Evolutionary conservation across 2,113 vertebrate genomes (phyloP), one percentile per base, ranked within the genome.

Genomic region (Anguilla rostrata): DNA sequence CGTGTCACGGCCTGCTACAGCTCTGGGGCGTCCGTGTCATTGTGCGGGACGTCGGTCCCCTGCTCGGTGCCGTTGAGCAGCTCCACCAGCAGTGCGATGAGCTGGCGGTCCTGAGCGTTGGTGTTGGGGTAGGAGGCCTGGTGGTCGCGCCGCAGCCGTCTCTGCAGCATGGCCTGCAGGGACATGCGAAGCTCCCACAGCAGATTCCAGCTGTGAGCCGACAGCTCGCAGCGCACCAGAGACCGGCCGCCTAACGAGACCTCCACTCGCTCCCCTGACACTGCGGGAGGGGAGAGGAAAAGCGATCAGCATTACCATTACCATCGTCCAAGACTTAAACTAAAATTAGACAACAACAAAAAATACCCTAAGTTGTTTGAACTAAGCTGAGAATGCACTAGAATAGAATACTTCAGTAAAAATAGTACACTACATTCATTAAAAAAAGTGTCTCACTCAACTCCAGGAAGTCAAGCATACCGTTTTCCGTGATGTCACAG

Each of bases 141-240:
- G 95, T 94, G 49, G 11, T 11, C 14, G 12, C 49, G 8, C 0
- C 90, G 95, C 88, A 99, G 96, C 90, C 96, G 97, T 49, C 95
- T 96, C 89, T 97, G 94, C 84, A 99, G 92, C 98, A 99, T 99
- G 88, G 95, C 95, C 92, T 97, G 96, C 34, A 99, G 92, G 3
- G 98, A 97, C 1, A 94, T 95, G 2, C 98, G 97, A n/a, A 99
- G 93, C 26, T 97, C 96, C 86, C 96, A 95, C 84, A 99, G 95
- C 49, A 99, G 94, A 88, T 96, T 95, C 94, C 98, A 97, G 0
- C 94, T 96, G 83, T 95, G 92, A 0, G 92, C 91, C 2, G 96
- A 91, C 0, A 98, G 92, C 90, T 98, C 96, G 71, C 97, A 96
- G 90, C 95, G 95, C 86, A 98, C 93, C 81, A 99, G 95, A 22